Evolutionary conservation across 2,797 vertebrate species (phyloP), one percentile per base, ranked within the genome.

Genomic region (Parauchenoglanis punctatus): DNA sequence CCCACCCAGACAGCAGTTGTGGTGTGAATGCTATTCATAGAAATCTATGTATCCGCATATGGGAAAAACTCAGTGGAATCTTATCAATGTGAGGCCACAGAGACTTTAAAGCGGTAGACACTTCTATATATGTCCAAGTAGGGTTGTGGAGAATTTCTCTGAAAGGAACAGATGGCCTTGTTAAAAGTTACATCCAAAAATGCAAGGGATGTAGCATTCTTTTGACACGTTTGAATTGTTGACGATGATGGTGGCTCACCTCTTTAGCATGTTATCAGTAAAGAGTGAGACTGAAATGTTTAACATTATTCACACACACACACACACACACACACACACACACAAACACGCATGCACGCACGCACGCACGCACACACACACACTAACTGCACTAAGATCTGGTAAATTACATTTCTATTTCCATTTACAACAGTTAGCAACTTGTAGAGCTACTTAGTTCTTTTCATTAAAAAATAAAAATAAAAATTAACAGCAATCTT

Each of bases 261-360:
- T 20, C 59, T 6, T 46, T 65, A 46, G 20, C 31, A 59, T 17
- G 4, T 35, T 80, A 31, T 44, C 56, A 44, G 7, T 61, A 2
- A 25, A 81, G 40, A 46, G 11, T 7, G 77, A 81, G 78, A 1
- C 18, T 40, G 20, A 63, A 61, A 82, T 65, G 7, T 65, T 49
- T 49, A 49, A 49, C 12, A 59, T 44, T 80, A 31, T 31, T 56
- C 56, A 31, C 4, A 28, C 72, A 75, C 72, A 25, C 72, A n/a
- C 8, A 46, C 70, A 40, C 35, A 2, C 35, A 20, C 68, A 72
- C 68, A 99, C 93, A 99, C 35, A 40, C 35, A 40, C 35, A 40
- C 35, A 40, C 35, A 40, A 1, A 40, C 35, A 40, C 35, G 2
- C 31, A 31, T 1, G 1, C 31, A 31, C 31, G 31, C 31, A 31